phyloP scores from a whole-genome alignment of 2,888 invertebrate genomes.

The Ethmia dodecea region DNA sequence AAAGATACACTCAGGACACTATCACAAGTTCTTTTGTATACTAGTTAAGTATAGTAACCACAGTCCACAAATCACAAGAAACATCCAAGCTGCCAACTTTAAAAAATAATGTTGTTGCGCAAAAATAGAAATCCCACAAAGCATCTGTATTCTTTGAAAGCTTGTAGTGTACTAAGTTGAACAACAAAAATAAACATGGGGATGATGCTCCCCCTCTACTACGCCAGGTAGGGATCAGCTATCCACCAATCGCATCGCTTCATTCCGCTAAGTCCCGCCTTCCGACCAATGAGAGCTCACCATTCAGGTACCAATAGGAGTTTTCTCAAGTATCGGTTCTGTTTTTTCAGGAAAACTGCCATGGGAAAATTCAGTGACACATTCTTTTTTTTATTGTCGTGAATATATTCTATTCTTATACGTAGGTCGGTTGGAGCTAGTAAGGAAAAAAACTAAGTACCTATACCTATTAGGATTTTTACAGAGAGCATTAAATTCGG shows the following conservation, averaged over 20 bases:
- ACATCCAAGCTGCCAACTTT: background rate
- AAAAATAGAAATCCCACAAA: conserved; percentile 19
- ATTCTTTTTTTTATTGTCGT: too few relatives aligned
- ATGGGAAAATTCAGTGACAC: conserved; percentile 48
- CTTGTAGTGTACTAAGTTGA: conserved; percentile 66
- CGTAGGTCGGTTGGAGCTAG: conserved; percentile 3
- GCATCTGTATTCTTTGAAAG: conserved; percentile 48
- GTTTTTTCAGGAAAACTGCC: conserved; percentile 51
- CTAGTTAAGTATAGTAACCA: conserved; percentile 22
- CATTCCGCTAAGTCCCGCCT: conserved; percentile 43
- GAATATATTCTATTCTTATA: too few relatives aligned
- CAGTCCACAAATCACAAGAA: conserved; percentile 30
- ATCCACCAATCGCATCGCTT: conserved; percentile 38
- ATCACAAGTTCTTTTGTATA: conserved; percentile 35
- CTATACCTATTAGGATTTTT: too few relatives aligned
- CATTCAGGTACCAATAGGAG: conserved; percentile 40
- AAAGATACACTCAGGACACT: conserved; percentile 33
- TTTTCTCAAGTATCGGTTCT: conserved; percentile 27
- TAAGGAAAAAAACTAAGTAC: too few relatives aligned
- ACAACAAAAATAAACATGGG: conserved; percentile 73
- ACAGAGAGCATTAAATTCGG: too few relatives aligned
- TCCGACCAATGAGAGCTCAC: conserved; percentile 43
- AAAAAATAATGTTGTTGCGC: conserved; percentile 12
- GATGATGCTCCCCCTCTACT: conserved; percentile 57
- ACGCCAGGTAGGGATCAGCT: conserved; percentile 34